A percentile compares a stretch with the other conserved stretches of the same genome.
Conservation (phyloP, 2,797 vertebrate species). For the Sebastiscus albofasciatus region DNA sequence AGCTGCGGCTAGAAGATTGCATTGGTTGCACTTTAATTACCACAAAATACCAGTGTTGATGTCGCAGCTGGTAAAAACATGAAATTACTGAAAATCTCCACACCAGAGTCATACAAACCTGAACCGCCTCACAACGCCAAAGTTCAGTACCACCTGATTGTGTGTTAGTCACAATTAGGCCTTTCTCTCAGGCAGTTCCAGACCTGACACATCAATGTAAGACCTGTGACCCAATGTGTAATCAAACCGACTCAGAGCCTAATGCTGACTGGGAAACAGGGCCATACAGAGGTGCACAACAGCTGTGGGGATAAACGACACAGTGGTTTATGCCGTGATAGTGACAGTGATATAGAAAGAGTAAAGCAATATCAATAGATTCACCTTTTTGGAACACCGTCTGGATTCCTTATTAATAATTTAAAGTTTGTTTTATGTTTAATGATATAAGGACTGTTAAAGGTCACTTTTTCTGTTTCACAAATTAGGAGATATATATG, state of each 20-base stretch:
- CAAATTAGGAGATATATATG: not conserved
- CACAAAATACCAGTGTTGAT: not conserved
- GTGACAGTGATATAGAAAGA: no score
- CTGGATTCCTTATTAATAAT: not conserved
- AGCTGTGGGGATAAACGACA: not conserved
- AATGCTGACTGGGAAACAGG: not conserved
- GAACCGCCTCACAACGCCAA: not conserved
- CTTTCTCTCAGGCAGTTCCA: no score
- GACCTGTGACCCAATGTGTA: no score
- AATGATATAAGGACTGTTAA: not conserved
- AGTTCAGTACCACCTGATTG: not conserved
- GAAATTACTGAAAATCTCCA: not conserved
- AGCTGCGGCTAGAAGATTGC: no score
- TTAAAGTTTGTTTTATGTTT: not conserved
- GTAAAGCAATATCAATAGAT: no score
- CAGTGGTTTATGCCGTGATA: not conserved
- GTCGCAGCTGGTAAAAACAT: not conserved
- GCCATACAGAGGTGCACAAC: no score
- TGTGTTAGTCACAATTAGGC: no score
- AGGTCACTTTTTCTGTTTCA: not conserved
- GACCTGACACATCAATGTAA: no score
- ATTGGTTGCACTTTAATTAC: no score
- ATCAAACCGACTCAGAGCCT: no score
- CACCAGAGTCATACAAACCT: not conserved
- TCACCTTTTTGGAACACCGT: no score